These are phyloP conservation scores for Hydrozoanthus gracilis DNA, from an alignment of 92 coral and sea anemone genomes.

Conservation along the genomic window DNA sequence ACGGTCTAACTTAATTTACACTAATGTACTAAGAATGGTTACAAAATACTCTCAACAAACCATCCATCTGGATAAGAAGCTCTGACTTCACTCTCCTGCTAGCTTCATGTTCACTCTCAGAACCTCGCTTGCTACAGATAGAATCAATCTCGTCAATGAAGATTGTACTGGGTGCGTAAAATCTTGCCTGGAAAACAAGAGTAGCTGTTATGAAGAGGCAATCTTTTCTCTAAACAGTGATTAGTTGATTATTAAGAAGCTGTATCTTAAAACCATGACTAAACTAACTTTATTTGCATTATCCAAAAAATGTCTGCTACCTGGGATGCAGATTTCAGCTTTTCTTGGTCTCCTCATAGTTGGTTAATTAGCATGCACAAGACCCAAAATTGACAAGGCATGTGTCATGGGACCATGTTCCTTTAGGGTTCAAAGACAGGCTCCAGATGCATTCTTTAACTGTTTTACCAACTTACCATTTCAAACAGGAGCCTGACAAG, in stretches of 20 bases:
- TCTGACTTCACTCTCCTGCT: conserved; percentile 98
- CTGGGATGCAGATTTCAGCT: too few relatives aligned
- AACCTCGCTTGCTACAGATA: conserved; percentile 96
- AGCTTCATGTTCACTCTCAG: conserved; percentile 98
- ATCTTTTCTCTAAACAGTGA: neutral
- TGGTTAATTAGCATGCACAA: too few relatives aligned
- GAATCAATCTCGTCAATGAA: conserved; percentile 98
- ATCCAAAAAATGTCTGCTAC: too few relatives aligned
- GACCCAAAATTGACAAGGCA: too few relatives aligned
- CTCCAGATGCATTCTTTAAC: neutral
- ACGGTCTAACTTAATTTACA: neutral
- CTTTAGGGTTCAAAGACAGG: too few relatives aligned
- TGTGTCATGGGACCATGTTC: too few relatives aligned
- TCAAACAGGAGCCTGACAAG: conserved; percentile 94
- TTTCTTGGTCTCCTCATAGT: too few relatives aligned
- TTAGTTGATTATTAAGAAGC: neutral
- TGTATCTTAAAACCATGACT: too few relatives aligned
- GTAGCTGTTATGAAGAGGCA: neutral
- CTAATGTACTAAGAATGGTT: neutral
- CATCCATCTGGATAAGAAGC: conserved; percentile 97
- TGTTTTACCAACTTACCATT: conserved; percentile 69
- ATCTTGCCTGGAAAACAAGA: conserved; percentile 79
- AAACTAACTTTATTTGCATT: too few relatives aligned
- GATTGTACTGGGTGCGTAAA: conserved; percentile 98
- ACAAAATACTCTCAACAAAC: conserved; percentile 55